Conservation (phyloP, 1,140 invertebrate genomes). For the Drosophila kepulauana region DNA sequence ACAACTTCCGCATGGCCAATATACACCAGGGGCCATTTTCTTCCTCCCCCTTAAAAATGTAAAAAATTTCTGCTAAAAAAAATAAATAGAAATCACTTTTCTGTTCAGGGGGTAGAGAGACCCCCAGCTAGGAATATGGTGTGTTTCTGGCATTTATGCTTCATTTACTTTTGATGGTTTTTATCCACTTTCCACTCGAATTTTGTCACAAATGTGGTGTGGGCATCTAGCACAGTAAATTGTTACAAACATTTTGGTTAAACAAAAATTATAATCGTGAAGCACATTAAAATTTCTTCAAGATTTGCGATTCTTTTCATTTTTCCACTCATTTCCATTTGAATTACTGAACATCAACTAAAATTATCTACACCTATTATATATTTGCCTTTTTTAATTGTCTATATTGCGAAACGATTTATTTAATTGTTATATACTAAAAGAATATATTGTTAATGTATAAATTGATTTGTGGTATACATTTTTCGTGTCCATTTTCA, state of each 20-base stretch:
- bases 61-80: conserved; percentile 26
- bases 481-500: too few relatives aligned
- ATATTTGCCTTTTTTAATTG: too few relatives aligned
- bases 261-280: background rate
- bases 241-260: background rate
- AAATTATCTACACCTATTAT: too few relatives aligned
- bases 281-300: background rate
- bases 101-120: background rate
- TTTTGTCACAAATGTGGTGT: conserved; percentile 5
- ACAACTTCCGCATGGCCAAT: conserved; percentile 43
- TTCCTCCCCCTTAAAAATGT: background rate
- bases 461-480: too few relatives aligned
- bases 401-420: too few relatives aligned
- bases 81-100: conserved; percentile 70
- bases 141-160: conserved; percentile 76
- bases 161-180: conserved; percentile 78
- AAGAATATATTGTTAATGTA: too few relatives aligned
- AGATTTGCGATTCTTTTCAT: too few relatives aligned
- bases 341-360: too few relatives aligned
- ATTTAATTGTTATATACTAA: too few relatives aligned
- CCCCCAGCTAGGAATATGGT: conserved; percentile 8
- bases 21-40: conserved; percentile 17
- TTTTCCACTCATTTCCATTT: too few relatives aligned
- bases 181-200: conserved; percentile 8
- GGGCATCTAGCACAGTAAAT: background rate